phyloP scores from a whole-genome alignment of 2,888 invertebrate species.

The Hydriomena furcata region DNA sequence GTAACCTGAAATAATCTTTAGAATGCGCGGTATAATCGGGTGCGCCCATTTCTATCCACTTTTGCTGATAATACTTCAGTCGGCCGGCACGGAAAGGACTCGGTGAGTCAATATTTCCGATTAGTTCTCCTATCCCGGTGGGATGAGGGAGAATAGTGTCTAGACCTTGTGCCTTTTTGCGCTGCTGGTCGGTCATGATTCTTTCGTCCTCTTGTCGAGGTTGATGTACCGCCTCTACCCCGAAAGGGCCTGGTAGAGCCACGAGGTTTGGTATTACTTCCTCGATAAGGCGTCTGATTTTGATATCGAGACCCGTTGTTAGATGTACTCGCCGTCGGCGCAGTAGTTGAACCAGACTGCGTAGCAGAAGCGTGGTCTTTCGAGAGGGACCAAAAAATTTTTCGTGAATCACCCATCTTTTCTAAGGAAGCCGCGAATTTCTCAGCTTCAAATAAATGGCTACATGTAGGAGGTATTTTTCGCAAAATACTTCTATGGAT shows the following conservation, averaged over 20 bases:
- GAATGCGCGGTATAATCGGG: constrained; percentile 3
- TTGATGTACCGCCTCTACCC: not conserved
- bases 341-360: too few relatives aligned
- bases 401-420: not conserved
- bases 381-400: not conserved
- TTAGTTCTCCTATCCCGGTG: constrained; percentile 1
- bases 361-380: too few relatives aligned
- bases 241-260: not conserved
- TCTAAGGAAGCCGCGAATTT: not conserved
- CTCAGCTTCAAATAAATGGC: not conserved
- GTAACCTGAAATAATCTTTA: constrained; percentile 18
- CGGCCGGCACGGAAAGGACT: constrained; percentile 17
- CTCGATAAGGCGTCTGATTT: not conserved
- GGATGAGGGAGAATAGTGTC: constrained; percentile 3
- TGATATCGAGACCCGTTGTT: not conserved
- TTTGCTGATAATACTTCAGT: constrained; percentile 1
- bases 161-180: not conserved
- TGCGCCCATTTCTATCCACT: constrained; percentile 15
- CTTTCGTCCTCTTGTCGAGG: too few relatives aligned
- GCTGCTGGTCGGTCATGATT: not conserved
- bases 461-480: not conserved
- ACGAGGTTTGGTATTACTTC: not conserved
- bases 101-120: not conserved
- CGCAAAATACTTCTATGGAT: not conserved
- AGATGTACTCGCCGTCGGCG: not conserved